A percentile compares a stretch with the other conserved stretches of the same genome.
Evolutionary conservation across 2,113 vertebrate genomes (phyloP).

Genomic region (Chlamydotis undulata): DNA sequence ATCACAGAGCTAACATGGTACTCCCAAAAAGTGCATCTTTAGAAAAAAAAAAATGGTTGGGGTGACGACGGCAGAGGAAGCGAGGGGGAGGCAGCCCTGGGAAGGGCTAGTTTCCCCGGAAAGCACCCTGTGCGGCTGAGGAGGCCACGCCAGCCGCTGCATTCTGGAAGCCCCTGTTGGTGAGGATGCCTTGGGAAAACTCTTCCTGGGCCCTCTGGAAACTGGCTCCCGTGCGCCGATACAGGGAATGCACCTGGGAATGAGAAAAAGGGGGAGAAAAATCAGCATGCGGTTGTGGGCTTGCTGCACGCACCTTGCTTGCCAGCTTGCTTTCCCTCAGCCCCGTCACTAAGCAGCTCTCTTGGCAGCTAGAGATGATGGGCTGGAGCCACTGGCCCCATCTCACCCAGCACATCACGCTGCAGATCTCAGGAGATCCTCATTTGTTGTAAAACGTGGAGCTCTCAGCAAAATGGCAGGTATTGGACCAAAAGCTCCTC

Average conservation of each 20-base stretch:
- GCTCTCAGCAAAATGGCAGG: fast-evolving
- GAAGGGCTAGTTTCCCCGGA: conserved; percentile 77
- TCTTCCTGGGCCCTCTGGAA: conserved; percentile 95
- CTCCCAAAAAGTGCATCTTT: conserved; percentile 55
- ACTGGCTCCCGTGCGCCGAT: conserved; percentile 91
- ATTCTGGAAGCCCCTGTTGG: conserved; percentile 83
- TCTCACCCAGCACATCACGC: fast-evolving
- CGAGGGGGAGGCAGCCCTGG: background rate
- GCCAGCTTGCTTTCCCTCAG: fast-evolving
- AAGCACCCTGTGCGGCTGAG: conserved; percentile 81
- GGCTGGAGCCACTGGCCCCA: background rate
- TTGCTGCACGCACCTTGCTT: background rate
- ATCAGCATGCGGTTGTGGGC: fast-evolving
- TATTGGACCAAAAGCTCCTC: background rate
- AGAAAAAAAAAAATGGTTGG: background rate
- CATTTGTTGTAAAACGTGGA: fast-evolving
- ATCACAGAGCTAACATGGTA: conserved; percentile 37
- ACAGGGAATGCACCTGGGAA: conserved; percentile 89
- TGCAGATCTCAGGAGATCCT: background rate
- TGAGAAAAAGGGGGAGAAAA: background rate
- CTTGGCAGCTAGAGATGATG: background rate
- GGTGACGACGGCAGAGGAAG: conserved; percentile 16
- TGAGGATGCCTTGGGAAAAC: conserved; percentile 91
- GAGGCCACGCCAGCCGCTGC: conserved; percentile 81
- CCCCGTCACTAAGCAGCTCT: fast-evolving